phyloP scores from a whole-genome alignment of 2,113 vertebrate species.

The Willisornis vidua region DNA sequence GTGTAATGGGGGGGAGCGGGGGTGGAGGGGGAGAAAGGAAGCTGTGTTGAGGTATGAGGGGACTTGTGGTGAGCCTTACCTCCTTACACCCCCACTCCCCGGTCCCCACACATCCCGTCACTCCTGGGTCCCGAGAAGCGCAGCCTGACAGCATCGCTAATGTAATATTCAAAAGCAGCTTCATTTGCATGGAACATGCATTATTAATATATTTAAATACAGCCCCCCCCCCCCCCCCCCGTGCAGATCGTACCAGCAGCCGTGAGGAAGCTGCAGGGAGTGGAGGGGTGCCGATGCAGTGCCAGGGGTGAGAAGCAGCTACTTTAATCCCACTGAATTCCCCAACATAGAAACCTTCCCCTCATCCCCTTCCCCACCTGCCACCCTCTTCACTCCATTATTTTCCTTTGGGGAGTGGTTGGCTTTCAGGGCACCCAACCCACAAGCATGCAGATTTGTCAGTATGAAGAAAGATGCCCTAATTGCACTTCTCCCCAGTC shows the following conservation, averaged over 20 bases:
- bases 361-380: neutral
- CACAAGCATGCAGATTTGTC: neutral
- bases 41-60: neutral
- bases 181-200: constrained; percentile 58
- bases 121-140: constrained; percentile 14
- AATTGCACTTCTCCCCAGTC: neutral
- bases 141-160: constrained; percentile 37
- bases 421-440: neutral
- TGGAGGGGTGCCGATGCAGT: neutral
- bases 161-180: constrained; percentile 37
- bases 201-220: constrained; percentile 67
- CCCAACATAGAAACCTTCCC: neutral
- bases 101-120: neutral
- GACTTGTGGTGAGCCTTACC: neutral
- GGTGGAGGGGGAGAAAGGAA: neutral
- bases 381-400: neutral
- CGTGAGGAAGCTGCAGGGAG: constrained; percentile 33
- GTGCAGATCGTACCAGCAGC: constrained; percentile 12
- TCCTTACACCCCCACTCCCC: neutral
- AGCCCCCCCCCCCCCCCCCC: constrained; percentile 2
- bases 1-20: neutral
- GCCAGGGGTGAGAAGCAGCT: neutral
- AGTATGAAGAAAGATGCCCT: neutral
- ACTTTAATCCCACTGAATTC: neutral
- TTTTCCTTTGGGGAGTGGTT: neutral